Evolutionary conservation across 23 tunicate genomes (phyloP).

Genomic region (Halocynthia aurantium): DNA sequence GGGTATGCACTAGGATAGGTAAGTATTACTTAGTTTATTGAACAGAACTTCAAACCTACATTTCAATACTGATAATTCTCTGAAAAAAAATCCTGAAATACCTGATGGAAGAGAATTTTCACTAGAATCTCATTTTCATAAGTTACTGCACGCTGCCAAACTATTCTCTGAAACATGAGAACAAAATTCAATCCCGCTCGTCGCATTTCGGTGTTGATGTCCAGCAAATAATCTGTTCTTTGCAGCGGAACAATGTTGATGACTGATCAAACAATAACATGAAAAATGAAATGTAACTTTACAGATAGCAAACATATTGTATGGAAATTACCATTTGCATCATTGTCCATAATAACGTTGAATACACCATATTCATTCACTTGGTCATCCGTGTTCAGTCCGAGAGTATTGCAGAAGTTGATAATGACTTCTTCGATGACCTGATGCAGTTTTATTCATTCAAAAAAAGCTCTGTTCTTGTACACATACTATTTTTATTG

Average conservation of each 20-base stretch:
- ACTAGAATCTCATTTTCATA: constrained; percentile 22
- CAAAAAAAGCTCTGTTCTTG: neutral
- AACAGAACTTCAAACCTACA: too few relatives aligned
- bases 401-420: constrained; percentile 3
- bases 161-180: constrained; percentile 20
- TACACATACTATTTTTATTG: neutral
- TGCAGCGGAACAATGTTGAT: constrained; percentile 1
- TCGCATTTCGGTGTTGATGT: neutral
- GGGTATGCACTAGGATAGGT: neutral
- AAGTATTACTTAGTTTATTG: neutral
- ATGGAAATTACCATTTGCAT: constrained; percentile 1
- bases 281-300: neutral
- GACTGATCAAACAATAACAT: neutral
- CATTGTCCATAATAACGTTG: neutral
- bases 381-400: neutral
- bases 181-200: neutral
- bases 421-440: neutral
- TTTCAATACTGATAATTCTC: too few relatives aligned
- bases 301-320: neutral
- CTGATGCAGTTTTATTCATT: neutral
- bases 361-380: constrained; percentile 23
- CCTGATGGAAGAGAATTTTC: constrained; percentile 11
- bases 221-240: constrained; percentile 11
- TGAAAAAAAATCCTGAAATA: neutral
- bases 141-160: constrained; percentile 12